These are phyloP conservation scores for Lissonota sp. DNA, from an alignment of 2,888 invertebrate species.

Conservation along the genomic window DNA sequence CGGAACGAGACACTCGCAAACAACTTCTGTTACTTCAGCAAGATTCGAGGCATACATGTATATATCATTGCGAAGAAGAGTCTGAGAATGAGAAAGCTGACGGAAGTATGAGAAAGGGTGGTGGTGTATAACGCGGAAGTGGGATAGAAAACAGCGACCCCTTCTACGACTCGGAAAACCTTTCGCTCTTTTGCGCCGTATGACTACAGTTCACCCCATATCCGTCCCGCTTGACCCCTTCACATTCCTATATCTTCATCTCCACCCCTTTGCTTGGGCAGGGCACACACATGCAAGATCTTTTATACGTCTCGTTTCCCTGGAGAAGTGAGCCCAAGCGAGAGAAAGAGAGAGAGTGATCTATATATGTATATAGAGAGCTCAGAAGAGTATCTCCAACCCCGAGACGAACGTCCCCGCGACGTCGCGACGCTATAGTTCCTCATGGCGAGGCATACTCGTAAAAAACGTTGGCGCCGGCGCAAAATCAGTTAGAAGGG, in stretches of 20 bases:
- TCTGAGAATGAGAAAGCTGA: conserved; percentile 39
- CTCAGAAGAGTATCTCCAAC: conserved; percentile 12
- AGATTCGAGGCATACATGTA: background rate
- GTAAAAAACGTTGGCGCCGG: conserved; percentile 81
- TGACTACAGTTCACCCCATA: conserved; percentile 12
- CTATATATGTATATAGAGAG: conserved; percentile 1
- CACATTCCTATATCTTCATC: conserved; percentile 21
- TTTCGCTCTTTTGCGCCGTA: conserved; percentile 34
- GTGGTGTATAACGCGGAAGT: conserved; percentile 36
- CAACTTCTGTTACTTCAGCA: conserved; percentile 60
- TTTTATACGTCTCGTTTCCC: conserved; percentile 57
- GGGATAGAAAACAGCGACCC: conserved; percentile 48
- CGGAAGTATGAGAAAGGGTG: background rate
- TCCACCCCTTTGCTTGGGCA: conserved; percentile 25
- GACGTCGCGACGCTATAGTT: conserved; percentile 63
- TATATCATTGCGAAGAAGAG: conserved; percentile 11
- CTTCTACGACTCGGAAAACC: conserved; percentile 35
- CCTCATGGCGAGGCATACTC: conserved; percentile 70
- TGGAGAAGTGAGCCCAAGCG: conserved; percentile 10
- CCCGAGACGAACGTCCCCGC: conserved; percentile 56
- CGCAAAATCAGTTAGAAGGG: conserved; percentile 75
- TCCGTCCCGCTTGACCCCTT: conserved; percentile 34
- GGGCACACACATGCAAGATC: conserved; percentile 13
- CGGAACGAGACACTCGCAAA: conserved; percentile 60
- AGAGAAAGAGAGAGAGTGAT: background rate